Conservation (phyloP, 2,113 vertebrate genomes). For the Aphyosemion australe region DNA sequence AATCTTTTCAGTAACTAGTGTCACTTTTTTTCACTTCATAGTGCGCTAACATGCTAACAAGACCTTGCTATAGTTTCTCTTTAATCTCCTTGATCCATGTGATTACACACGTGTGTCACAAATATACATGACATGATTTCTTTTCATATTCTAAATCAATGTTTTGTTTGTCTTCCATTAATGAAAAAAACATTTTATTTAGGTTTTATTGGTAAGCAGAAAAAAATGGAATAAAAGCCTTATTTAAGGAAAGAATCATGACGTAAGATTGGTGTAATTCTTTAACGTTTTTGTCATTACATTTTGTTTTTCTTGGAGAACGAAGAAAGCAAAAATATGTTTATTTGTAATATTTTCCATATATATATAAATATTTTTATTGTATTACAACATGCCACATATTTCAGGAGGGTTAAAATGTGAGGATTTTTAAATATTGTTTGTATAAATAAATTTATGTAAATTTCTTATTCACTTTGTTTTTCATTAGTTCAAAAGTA, state of each 20-base stretch:
- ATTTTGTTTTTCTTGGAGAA: neutral
- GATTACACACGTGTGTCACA: too few relatives aligned
- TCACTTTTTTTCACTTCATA: too few relatives aligned
- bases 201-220: constrained; percentile 61
- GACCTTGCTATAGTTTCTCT: too few relatives aligned
- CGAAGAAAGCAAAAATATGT: neutral
- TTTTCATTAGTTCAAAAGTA: neutral
- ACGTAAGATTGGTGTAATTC: constrained; percentile 25
- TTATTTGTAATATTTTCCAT: neutral
- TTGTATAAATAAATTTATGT: neutral
- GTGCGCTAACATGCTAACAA: too few relatives aligned
- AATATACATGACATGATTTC: neutral
- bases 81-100: too few relatives aligned
- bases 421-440: neutral
- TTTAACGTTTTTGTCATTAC: neutral
- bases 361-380: neutral
- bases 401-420: neutral
- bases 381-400: neutral
- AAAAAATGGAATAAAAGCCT: constrained; percentile 7
- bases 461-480: neutral
- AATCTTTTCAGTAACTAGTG: too few relatives aligned
- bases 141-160: too few relatives aligned
- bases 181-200: constrained; percentile 47
- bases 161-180: constrained; percentile 65
- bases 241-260: constrained; percentile 38